Conservation (phyloP, 2,888 invertebrate genomes). For the Anodontia alba region DNA sequence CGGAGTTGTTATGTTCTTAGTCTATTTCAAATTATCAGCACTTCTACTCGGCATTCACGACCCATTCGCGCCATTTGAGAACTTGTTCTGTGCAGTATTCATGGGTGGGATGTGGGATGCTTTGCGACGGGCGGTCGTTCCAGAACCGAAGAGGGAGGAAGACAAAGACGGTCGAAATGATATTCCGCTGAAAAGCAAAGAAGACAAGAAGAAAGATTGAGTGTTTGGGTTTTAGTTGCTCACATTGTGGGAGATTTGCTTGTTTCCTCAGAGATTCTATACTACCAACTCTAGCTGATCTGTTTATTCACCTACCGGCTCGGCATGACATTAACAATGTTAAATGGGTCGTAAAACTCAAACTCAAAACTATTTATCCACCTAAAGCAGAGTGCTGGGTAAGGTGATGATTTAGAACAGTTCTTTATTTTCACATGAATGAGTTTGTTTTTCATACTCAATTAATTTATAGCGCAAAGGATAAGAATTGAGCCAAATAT, state of each 20-base stretch:
- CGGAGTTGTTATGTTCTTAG: constrained; percentile 98
- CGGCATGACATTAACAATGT: too few species aligned
- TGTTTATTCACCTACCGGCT: background rate
- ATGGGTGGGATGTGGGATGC: constrained; percentile 99
- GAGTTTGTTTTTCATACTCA: too few species aligned
- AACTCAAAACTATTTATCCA: too few species aligned
- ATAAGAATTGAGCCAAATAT: too few species aligned
- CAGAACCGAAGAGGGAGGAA: constrained; percentile 76
- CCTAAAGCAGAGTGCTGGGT: too few species aligned
- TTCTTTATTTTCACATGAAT: too few species aligned
- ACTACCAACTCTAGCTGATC: background rate
- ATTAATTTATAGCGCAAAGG: too few species aligned
- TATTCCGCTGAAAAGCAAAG: constrained; percentile 75
- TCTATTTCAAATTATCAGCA: constrained; percentile 98
- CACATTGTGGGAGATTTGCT: background rate
- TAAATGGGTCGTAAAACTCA: too few species aligned
- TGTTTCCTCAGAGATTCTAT: background rate
- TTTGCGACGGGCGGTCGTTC: constrained; percentile 93
- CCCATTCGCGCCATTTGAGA: constrained; percentile 99
- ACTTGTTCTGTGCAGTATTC: constrained; percentile 94
- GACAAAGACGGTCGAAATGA: constrained; percentile 71
- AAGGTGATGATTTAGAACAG: too few species aligned
- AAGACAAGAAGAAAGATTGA: constrained; percentile 81
- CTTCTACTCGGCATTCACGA: constrained; percentile 98
- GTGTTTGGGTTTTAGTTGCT: background rate